Evolutionary conservation across 2,797 vertebrate species (phyloP).

Genomic region (Lithobates sylvaticus): DNA sequence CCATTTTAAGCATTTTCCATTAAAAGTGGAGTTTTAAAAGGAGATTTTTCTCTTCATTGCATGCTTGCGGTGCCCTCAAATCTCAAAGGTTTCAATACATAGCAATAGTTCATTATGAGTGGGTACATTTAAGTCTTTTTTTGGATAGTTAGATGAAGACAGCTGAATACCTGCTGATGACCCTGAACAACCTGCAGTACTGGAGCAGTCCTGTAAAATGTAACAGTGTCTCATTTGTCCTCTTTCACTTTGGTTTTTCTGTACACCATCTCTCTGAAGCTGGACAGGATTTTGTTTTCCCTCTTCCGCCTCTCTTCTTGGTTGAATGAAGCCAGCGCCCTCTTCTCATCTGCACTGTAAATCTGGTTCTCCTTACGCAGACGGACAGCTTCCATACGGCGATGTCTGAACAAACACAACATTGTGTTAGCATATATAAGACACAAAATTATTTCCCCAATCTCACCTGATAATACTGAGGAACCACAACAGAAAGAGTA

Average conservation of each 20-base stretch:
- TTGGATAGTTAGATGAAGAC: too few species aligned
- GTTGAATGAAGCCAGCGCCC: conserved; percentile 95
- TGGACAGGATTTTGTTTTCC: conserved; percentile 96
- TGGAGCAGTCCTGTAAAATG: not conserved
- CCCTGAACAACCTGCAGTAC: not conserved
- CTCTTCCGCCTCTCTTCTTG: conserved; percentile 95
- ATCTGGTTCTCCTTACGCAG: conserved; percentile 99
- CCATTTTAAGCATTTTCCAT: too few species aligned
- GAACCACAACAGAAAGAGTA: too few species aligned
- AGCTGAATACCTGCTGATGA: not conserved
- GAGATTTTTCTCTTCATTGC: too few species aligned
- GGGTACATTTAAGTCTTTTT: too few species aligned
- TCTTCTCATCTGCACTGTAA: conserved; percentile 96
- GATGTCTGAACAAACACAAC: conserved; percentile 80
- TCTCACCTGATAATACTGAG: not conserved
- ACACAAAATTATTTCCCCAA: not conserved
- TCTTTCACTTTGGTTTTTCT: conserved; percentile 84
- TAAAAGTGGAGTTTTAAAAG: too few species aligned
- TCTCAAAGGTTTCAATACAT: too few species aligned
- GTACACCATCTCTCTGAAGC: conserved; percentile 94
- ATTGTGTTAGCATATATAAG: not conserved
- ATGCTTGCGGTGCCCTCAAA: too few species aligned
- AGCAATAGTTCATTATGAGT: too few species aligned
- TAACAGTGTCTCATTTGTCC: conserved; percentile 71
- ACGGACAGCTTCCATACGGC: conserved; percentile 97